These are phyloP conservation scores for Alentia gelatinosa DNA, from an alignment of 2,888 invertebrate species.

Conservation along the genomic window DNA sequence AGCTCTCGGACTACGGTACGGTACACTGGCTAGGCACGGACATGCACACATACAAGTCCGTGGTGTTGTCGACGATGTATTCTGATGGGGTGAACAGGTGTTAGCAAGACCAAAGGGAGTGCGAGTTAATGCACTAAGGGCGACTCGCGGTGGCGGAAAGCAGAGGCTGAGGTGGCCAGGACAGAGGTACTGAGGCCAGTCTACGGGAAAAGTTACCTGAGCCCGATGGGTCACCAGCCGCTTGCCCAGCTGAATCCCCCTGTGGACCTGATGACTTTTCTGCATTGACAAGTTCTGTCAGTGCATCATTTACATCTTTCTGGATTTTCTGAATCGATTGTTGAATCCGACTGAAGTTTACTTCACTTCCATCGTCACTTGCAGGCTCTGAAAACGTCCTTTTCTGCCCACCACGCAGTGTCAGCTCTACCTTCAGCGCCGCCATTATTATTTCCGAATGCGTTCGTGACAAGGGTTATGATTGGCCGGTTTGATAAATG, in stretches of 20 bases:
- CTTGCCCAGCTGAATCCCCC: background rate
- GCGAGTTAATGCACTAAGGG: no score
- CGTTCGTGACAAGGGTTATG: no score
- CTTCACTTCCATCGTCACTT: background rate
- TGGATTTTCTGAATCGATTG: constrained; percentile 56
- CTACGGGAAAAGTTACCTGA: background rate
- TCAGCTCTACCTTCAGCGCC: constrained; percentile 55
- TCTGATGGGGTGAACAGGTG: no score
- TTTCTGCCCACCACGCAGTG: constrained; percentile 61
- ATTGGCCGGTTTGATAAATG: no score
- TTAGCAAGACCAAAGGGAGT: no score
- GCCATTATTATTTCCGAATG: background rate
- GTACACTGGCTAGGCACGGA: no score
- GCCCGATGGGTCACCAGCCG: background rate
- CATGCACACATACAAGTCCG: no score
- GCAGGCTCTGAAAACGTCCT: constrained; percentile 54
- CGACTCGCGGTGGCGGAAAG: no score
- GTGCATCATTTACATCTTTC: constrained; percentile 55
- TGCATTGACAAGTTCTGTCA: constrained; percentile 57
- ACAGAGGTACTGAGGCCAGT: no score
- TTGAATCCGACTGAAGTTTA: constrained; percentile 4
- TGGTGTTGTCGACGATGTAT: no score
- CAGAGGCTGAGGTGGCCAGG: no score
- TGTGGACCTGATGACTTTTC: constrained; percentile 46
- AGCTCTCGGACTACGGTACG: no score